Conservation (phyloP, 2,888 invertebrate species). For the Standfussiana lucernea region DNA sequence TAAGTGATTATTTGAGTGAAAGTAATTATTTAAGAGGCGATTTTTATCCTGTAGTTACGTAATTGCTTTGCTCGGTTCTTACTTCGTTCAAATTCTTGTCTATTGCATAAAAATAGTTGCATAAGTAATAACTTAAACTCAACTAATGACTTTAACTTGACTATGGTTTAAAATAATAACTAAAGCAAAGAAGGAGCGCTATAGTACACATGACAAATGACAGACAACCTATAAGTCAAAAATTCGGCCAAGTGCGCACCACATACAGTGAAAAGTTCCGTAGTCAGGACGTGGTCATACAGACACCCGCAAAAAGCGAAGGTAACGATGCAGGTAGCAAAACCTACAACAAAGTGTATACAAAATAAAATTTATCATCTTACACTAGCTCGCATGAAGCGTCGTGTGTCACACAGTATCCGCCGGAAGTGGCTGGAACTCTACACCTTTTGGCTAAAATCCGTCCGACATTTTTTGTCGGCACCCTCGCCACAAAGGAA, state of each 20-base stretch:
- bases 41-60: no score
- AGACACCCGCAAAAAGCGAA: background rate
- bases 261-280: background rate
- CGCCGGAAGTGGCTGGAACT: background rate
- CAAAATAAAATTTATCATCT: background rate
- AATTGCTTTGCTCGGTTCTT: no score
- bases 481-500: slow-evolving; percentile 2
- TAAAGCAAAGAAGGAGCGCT: no score
- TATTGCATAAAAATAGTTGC: no score
- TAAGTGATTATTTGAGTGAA: no score
- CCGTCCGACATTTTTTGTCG: background rate
- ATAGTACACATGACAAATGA: no score
- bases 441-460: slow-evolving; percentile 2
- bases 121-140: no score
- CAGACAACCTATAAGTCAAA: background rate
- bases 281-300: background rate
- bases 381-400: background rate
- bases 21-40: no score
- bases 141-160: no score
- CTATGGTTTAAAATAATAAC: no score
- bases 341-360: background rate
- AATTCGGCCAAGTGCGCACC: background rate
- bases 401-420: background rate
- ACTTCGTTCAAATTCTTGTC: no score
- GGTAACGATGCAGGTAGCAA: background rate